These are phyloP conservation scores for Heterodera carotae DNA, from an alignment of 1,140 invertebrate genomes.

Conservation along the genomic window DNA sequence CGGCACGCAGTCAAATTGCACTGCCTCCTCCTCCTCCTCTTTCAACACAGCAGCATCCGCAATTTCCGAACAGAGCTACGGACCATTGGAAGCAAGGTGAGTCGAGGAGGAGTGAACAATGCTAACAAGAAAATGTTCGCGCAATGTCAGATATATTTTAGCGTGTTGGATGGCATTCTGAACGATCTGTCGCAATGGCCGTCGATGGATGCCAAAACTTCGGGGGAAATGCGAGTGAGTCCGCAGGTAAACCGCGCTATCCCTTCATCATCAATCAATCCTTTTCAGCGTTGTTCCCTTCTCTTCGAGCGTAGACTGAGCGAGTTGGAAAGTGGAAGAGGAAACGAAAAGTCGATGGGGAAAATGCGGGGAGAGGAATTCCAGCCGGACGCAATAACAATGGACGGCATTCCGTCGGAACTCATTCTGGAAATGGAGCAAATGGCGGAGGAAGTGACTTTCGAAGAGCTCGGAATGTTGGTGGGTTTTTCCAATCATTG, in stretches of 20 bases:
- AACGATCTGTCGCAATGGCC: constrained; percentile 17
- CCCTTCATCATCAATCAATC: background rate
- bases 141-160: background rate
- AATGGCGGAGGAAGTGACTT: background rate
- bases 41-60: background rate
- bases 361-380: background rate
- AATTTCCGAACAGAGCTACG: constrained; percentile 21
- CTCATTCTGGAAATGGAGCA: background rate
- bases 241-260: background rate
- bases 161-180: constrained; percentile 24
- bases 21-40: background rate
- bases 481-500: constrained; percentile 4
- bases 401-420: background rate
- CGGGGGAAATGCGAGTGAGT: background rate
- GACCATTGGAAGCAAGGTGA: constrained; percentile 22
- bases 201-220: background rate
- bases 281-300: constrained; percentile 6
- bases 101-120: background rate
- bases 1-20: background rate
- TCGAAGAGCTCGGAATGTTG: background rate
- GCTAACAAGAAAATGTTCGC: too few relatives aligned
- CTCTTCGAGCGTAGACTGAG: constrained; percentile 23
- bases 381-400: background rate
- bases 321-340: constrained; percentile 2
- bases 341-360: background rate